Base-by-base conservation (phyloP, 2,113 vertebrate genomes). In the Ploceus nigricollis region DNA sequence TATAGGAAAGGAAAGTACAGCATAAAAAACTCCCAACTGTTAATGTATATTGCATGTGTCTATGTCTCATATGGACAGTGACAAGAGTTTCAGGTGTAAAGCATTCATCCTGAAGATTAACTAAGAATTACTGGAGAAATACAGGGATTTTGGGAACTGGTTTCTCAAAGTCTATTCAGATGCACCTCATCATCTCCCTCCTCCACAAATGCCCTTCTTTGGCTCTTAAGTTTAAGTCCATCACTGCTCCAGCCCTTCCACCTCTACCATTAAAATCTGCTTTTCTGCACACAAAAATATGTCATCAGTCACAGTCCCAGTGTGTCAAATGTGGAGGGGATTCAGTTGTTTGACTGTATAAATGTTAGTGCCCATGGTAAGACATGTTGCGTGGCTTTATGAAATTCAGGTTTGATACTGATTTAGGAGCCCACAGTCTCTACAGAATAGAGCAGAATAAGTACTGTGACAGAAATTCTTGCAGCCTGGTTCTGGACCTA, bases 371-470 rank as follows among this genome's bases (percentile, higher is more conserved):
- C 53, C 51, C 68, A 4, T 22, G 17, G 13, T 0, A 31, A 64
- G 82, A 50, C 31, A 11, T 6, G 24, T 27, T 48, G 20, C 0
- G 1, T 24, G 17, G 40, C 27, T 20, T 64, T 51, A 45, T 0
- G 0, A 66, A 68, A 44, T 33, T 69, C 40, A 42, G 27, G 23
- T 80, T 60, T 83, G 28, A 47, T 35, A 37, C 0, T 8, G 65
- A 64, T 8, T 56, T 70, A 66, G 75, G 53, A 82, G 48, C 61
- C 21, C 14, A 21, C 0, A 73, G 68, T 25, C 58, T 27, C n/a
- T 33, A 35, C 7, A 22, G 4, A 75, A 50, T 21, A 82, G 57
- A 87, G 50, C 13, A 50, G 50, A 79, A 1, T 3, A 11, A 53
- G 23, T 23, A 7, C 47, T 35, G 28, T 56, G 47, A 68, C 63